Conservation (phyloP, 2,797 vertebrate species). For the Poecile montanus region DNA sequence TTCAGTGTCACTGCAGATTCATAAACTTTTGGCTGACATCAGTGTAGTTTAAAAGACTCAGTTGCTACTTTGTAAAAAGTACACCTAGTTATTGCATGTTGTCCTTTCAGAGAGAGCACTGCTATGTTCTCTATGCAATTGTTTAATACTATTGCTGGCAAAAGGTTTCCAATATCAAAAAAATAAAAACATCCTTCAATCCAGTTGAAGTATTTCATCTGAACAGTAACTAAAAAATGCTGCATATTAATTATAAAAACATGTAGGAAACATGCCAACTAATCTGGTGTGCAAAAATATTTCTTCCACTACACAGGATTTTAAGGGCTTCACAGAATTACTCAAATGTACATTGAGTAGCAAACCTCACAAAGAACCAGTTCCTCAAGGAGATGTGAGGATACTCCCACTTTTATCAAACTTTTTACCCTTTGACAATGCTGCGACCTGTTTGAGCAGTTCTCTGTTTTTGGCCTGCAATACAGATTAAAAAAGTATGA, state of each 20-base stretch:
- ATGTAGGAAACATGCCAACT: constrained; percentile 77
- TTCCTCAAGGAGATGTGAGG: constrained; percentile 89
- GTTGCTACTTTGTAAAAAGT: constrained; percentile 54
- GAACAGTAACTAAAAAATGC: constrained; percentile 79
- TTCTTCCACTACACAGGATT: constrained; percentile 73
- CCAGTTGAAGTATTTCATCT: constrained; percentile 81
- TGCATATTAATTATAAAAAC: constrained; percentile 78
- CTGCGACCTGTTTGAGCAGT: constrained; percentile 97
- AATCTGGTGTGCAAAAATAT: constrained; percentile 77
- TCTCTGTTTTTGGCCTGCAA: constrained; percentile 96
- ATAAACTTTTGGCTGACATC: constrained; percentile 59
- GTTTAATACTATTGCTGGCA: constrained; percentile 79
- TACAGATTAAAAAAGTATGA: constrained; percentile 23
- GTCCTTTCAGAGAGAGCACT: constrained; percentile 68
- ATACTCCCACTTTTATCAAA: constrained; percentile 94
- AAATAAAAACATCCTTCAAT: constrained; percentile 80
- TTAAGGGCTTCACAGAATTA: constrained; percentile 86
- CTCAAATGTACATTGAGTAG: constrained; percentile 67
- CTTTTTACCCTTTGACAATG: constrained; percentile 98
- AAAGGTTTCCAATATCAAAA: constrained; percentile 75
- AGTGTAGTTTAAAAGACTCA: constrained; percentile 38
- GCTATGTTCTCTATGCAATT: constrained; percentile 56
- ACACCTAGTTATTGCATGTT: constrained; percentile 76
- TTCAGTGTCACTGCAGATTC: constrained; percentile 39
- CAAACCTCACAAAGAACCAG: constrained; percentile 47